Percentiles rank a stretch among this genome's conserved stretches.
Conservation (phyloP, 1,140 invertebrate genomes). For the Sipha flava region DNA sequence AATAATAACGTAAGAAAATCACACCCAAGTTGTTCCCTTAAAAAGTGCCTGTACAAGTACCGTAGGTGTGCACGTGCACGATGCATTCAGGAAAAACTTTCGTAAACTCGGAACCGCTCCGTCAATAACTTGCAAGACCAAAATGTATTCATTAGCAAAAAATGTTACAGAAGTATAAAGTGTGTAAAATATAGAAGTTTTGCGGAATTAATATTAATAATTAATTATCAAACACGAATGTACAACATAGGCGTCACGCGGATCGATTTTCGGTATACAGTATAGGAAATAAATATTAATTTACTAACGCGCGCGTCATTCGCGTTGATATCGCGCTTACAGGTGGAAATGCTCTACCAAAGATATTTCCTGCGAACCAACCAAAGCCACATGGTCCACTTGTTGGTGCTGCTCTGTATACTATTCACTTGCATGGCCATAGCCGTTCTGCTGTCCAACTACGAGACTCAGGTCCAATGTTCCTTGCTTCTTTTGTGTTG, state of each 20-base stretch:
- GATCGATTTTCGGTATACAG: too few species aligned
- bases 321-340: conserved; percentile 17
- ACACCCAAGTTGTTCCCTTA: neutral
- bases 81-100: neutral
- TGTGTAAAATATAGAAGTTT: too few species aligned
- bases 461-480: conserved; percentile 3
- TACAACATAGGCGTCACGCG: too few species aligned
- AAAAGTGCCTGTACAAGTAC: too few species aligned
- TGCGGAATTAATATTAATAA: too few species aligned
- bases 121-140: neutral
- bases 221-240: too few species aligned
- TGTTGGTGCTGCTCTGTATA: conserved; percentile 64
- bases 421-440: conserved; percentile 55
- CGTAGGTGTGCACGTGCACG: too few species aligned
- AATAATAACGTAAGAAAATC: neutral
- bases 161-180: too few species aligned
- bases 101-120: neutral
- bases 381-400: conserved; percentile 77
- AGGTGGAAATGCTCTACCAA: conserved; percentile 85
- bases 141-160: neutral
- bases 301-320: too few species aligned
- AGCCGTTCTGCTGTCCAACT: conserved; percentile 47
- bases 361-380: conserved; percentile 87
- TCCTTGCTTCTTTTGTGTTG: conserved; percentile 30
- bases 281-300: too few species aligned